These are phyloP conservation scores for Petrocephalus sullivani DNA, from an alignment of 2,797 vertebrate species.

Conservation along the genomic window DNA sequence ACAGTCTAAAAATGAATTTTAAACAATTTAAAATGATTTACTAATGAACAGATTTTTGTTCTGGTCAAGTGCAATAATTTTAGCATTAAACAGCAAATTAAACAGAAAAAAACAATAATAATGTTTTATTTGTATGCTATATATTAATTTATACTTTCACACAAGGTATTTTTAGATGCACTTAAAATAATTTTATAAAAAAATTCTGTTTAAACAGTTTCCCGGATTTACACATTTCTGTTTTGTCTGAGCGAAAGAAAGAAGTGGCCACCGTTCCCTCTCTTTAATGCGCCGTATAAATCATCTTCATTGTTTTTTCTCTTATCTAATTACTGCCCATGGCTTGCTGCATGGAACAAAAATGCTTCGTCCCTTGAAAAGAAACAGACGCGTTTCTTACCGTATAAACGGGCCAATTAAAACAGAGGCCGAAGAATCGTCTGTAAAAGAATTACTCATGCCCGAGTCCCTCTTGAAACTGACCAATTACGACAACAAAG, in stretches of 20 bases:
- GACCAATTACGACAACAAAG: slow-evolving; percentile 75
- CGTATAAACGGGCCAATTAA: slow-evolving; percentile 52
- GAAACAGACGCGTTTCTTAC: slow-evolving; percentile 40
- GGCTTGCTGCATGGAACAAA: slow-evolving; percentile 52
- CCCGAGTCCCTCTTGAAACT: slow-evolving; percentile 58
- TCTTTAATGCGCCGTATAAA: slow-evolving; percentile 50
- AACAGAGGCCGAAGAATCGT: slow-evolving; percentile 57
- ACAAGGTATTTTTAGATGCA: background rate
- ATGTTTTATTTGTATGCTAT: background rate
- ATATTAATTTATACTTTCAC: background rate
- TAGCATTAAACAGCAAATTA: background rate
- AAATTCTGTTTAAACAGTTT: background rate
- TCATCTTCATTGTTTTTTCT: slow-evolving; percentile 53
- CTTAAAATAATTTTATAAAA: background rate
- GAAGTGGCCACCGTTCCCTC: slow-evolving; percentile 54
- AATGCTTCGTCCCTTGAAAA: slow-evolving; percentile 49
- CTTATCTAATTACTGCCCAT: slow-evolving; percentile 59
- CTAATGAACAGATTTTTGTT: background rate
- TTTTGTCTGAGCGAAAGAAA: slow-evolving; percentile 39
- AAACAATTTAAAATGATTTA: background rate
- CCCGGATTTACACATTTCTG: background rate
- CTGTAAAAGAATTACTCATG: slow-evolving; percentile 50
- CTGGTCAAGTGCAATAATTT: background rate
- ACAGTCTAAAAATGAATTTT: background rate
- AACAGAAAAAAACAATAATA: background rate